Evolutionary conservation across 2,888 invertebrate species (phyloP), one percentile per base, ranked within the genome.

Genomic region (Abrostola triplasia): DNA sequence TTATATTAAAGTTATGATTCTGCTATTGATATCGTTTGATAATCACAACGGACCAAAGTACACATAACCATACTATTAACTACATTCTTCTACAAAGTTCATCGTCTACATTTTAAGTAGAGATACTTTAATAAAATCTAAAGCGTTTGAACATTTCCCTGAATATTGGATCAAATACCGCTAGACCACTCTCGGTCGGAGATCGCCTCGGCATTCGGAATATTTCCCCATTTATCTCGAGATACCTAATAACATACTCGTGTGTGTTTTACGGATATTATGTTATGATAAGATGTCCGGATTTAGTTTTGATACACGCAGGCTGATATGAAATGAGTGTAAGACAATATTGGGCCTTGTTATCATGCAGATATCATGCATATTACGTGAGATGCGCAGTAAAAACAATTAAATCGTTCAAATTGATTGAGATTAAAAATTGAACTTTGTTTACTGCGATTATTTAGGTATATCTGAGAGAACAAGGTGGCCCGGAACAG

Each of bases 81-180:
- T 13, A 47, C 12, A 13, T 44, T 24, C 44, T n/a, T 5, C 24
- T 9, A 13, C 49, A 49, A 36, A 24, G 1, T 24, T 24, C 36
- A 36, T 11, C 37, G 55, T 47, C 13, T 36, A 52, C 59, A 47
- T 51, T 40, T 51, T 11, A 50, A 41, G 47, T 36, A 57, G 50
- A 50, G 58, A 52, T 49, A n/a, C 47, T 53, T 52, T 24, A 44
- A 50, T 60, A 56, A 59, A 44, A 13, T 60, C 56, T 38, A 49
- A 52, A 69, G 60, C 70, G 56, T 68, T 51, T 41, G 44, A 73
- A 69, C 63, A 59, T 59, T 63, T 65, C 36, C 37, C 38, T 60
- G 65, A 59, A 72, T 72, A 76, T 76, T 73, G 62, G 64, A 64
- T 76, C 56, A 73, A 69, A 70, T 73, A 56, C 65, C 63, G 52